Conservation (phyloP, 2,888 invertebrate species). For the Timema cristinae region DNA sequence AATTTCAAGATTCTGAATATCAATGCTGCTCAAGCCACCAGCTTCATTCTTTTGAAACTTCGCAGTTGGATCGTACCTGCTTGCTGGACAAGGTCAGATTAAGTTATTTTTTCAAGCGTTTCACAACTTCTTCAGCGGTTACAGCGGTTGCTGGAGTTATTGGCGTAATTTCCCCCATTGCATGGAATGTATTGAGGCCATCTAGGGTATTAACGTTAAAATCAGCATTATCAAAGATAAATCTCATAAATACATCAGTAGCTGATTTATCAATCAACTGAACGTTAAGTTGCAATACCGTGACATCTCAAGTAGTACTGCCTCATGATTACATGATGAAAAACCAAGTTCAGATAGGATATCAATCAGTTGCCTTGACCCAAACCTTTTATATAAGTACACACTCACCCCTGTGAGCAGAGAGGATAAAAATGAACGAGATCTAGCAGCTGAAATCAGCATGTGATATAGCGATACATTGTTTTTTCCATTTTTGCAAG, state of each 20-base stretch:
- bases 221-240: neutral
- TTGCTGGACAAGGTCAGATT: neutral
- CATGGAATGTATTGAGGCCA: neutral
- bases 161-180: neutral
- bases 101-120: neutral
- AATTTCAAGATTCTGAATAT: slow-evolving; percentile 1
- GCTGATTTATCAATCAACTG: neutral
- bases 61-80: neutral
- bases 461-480: neutral
- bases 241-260: neutral
- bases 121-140: neutral
- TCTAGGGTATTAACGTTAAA: slow-evolving; percentile 8
- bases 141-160: neutral
- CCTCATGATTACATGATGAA: neutral
- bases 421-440: neutral
- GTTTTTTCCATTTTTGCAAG: neutral
- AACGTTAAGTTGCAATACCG: neutral
- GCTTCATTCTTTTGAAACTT: slow-evolving; percentile 4
- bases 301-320: neutral
- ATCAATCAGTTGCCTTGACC: neutral
- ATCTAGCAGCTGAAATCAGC: neutral
- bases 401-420: slow-evolving; percentile 3
- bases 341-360: neutral
- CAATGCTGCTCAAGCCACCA: neutral
- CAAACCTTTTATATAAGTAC: slow-evolving; percentile 5